Evolutionary conservation across 2,888 invertebrate species (phyloP).

Genomic region (Dryococelus australis): DNA sequence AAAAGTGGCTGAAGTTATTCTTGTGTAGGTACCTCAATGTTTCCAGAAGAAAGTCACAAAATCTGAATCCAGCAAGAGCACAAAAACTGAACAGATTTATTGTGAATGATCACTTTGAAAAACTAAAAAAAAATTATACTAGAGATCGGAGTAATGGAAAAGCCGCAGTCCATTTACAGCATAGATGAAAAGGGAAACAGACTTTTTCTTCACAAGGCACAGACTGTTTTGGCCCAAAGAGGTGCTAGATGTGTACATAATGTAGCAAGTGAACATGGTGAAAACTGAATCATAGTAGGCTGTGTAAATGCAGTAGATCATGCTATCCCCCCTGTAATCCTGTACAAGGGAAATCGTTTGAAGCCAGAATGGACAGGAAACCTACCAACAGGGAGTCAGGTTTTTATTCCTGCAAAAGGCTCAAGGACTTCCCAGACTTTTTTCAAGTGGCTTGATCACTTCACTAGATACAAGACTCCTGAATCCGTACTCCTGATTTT

Average conservation of each 20-base stretch:
- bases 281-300: constrained; percentile 53
- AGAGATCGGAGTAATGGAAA: too few species aligned
- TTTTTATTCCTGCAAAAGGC: too few species aligned
- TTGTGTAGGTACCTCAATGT: too few species aligned
- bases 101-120: too few species aligned
- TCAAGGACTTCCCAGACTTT: too few species aligned
- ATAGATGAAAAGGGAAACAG: constrained; percentile 53
- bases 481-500: neutral
- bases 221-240: constrained; percentile 50
- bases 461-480: neutral
- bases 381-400: neutral
- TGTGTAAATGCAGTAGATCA: constrained; percentile 53
- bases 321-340: constrained; percentile 51
- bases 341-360: constrained; percentile 48
- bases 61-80: too few species aligned
- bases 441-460: neutral
- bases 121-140: too few species aligned
- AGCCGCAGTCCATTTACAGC: constrained; percentile 51
- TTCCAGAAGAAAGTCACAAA: too few species aligned
- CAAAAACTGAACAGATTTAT: too few species aligned
- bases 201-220: constrained; percentile 52
- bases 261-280: too few species aligned
- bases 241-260: constrained; percentile 52
- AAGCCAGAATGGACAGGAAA: constrained; percentile 3
- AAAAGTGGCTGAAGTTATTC: too few species aligned